Conservation (phyloP, 2,888 invertebrate genomes). For the Cerceris rybyensis region DNA sequence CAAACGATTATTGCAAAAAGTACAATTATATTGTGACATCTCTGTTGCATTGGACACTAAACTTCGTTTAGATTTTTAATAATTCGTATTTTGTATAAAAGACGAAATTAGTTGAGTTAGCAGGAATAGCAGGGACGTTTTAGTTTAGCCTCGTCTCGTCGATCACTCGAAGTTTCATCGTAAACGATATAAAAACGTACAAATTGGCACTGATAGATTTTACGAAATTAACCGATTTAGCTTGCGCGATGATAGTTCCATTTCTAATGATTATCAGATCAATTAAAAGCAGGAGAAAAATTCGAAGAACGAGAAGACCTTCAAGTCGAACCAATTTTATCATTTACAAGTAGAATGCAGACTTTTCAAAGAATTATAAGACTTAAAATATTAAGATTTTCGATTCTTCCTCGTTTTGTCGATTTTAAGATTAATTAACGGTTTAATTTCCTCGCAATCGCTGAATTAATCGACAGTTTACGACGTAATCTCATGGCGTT, state of each 20-base stretch:
- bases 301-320: conserved; percentile 1
- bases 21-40: conserved; percentile 1
- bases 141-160: neutral
- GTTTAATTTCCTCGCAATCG: too few species aligned
- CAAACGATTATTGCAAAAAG: neutral
- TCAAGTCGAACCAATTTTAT: conserved; percentile 32
- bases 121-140: neutral
- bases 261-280: conserved; percentile 3
- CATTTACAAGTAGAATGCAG: conserved; percentile 25
- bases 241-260: too few species aligned
- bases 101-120: neutral
- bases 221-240: neutral
- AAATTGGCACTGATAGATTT: conserved; percentile 35
- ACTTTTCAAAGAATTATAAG: conserved; percentile 21
- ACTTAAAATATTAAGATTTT: conserved; percentile 5
- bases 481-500: too few species aligned
- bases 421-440: neutral
- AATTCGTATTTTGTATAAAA: conserved; percentile 36
- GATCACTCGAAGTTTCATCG: conserved; percentile 14
- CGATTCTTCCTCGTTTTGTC: conserved; percentile 4
- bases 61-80: neutral
- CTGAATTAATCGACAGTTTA: too few species aligned
- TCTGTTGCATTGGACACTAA: neutral
- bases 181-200: conserved; percentile 17
- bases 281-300: neutral